These are phyloP conservation scores for Spea hammondii DNA, from an alignment of 2,797 vertebrate genomes.

Conservation along the genomic window DNA sequence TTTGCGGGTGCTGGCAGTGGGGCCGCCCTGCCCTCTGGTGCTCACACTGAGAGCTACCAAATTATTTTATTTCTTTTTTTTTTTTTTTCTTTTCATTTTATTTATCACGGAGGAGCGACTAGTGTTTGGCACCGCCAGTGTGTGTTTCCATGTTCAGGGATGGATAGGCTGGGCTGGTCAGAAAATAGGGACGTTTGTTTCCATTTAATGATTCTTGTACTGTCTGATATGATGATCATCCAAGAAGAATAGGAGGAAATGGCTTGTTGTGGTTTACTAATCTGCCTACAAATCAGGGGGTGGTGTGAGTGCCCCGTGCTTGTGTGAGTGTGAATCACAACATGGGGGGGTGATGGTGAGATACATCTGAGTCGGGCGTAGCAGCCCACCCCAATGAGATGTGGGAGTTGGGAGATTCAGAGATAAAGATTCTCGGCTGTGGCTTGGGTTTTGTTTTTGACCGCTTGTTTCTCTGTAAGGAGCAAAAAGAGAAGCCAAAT, in stretches of 20 bases:
- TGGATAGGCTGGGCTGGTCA: neutral
- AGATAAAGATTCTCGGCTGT: no score
- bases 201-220: no score
- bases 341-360: slow-evolving; percentile 20
- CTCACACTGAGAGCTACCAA: neutral
- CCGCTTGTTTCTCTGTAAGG: no score
- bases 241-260: no score
- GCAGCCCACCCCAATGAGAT: slow-evolving; percentile 14
- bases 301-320: slow-evolving; percentile 15
- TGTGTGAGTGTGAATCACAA: slow-evolving; percentile 29
- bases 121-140: neutral
- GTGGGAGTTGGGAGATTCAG: slow-evolving; percentile 9
- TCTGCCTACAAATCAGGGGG: slow-evolving; percentile 9
- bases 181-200: neutral
- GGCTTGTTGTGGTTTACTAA: neutral
- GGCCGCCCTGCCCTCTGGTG: neutral
- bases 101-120: no score
- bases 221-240: no score
- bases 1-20: neutral
- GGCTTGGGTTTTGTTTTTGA: no score
- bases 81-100: no score
- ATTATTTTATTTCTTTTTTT: neutral
- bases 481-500: no score
- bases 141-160: neutral
- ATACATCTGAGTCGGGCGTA: slow-evolving; percentile 35